A percentile compares a stretch with the other conserved stretches of the same genome.
phyloP scores from a whole-genome alignment of 2,113 vertebrate genomes.

The Coregonus clupeaformis region DNA sequence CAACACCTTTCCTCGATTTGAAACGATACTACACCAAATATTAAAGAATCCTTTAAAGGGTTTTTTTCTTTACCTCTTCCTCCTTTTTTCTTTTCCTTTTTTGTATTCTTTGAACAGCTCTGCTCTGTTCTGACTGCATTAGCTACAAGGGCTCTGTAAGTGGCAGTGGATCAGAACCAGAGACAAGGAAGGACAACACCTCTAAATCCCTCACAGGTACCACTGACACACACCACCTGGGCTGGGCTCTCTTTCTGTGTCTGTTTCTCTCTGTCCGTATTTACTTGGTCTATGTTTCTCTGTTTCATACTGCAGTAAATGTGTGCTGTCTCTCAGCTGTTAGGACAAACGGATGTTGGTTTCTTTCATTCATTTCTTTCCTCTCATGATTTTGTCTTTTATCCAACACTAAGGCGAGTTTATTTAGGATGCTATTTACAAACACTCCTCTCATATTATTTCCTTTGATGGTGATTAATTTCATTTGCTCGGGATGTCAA shows the following conservation, averaged over 20 bases:
- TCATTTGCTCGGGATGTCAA: constrained; percentile 37
- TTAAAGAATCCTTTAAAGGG: too few relatives aligned
- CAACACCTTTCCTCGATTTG: constrained; percentile 30
- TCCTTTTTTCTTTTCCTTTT: constrained; percentile 52
- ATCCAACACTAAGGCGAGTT: constrained; percentile 48
- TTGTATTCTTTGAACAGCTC: constrained; percentile 73
- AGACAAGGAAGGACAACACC: constrained; percentile 67
- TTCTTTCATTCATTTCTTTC: constrained; percentile 44
- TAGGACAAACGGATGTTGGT: constrained; percentile 40
- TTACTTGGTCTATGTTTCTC: neutral
- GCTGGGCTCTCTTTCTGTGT: constrained; percentile 41
- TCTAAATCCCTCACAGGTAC: constrained; percentile 78
- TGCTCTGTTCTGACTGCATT: constrained; percentile 83
- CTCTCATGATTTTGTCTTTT: constrained; percentile 53
- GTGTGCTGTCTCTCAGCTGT: constrained; percentile 28
- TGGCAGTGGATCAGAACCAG: constrained; percentile 71
- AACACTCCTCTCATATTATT: constrained; percentile 27
- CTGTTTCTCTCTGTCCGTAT: constrained; percentile 23
- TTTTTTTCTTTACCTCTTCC: too few relatives aligned
- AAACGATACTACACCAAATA: constrained; percentile 9
- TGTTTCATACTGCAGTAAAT: neutral
- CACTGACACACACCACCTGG: constrained; percentile 52
- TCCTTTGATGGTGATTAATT: constrained; percentile 46
- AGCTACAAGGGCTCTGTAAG: constrained; percentile 74
- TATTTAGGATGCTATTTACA: constrained; percentile 49